These are phyloP conservation scores for Turnix velox DNA, from an alignment of 2,113 vertebrate genomes.

Conservation along the genomic window DNA sequence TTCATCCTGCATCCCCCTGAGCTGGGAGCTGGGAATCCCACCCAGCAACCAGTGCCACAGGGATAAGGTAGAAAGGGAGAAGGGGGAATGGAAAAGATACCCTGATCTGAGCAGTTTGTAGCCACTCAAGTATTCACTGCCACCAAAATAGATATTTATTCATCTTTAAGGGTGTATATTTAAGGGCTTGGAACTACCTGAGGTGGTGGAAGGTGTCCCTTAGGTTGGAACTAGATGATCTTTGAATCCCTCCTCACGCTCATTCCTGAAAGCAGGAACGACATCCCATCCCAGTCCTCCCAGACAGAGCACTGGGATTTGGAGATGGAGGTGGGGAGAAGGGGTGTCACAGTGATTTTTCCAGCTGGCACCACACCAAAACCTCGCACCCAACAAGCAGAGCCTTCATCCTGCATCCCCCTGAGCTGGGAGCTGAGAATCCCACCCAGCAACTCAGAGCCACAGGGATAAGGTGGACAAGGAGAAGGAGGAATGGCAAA, in stretches of 20 bases:
- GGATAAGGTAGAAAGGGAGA: fast-evolving
- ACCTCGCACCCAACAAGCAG: neutral
- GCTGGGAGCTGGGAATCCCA: neutral
- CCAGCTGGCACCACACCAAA: neutral
- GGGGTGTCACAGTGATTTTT: neutral
- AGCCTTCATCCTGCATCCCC: neutral
- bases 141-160: fast-evolving
- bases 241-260: no score
- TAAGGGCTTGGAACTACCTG: no score
- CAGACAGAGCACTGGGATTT: neutral
- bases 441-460: neutral
- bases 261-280: no score
- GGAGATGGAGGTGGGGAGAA: no score
- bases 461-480: fast-evolving
- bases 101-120: fast-evolving
- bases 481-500: neutral
- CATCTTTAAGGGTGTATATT: fast-evolving
- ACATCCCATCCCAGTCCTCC: no score
- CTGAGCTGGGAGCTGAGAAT: neutral
- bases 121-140: fast-evolving
- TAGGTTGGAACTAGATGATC: no score
- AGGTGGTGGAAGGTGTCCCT: no score
- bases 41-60: fast-evolving
- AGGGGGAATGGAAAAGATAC: neutral
- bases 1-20: neutral